A percentile compares a stretch with the other conserved stretches of the same genome.
Conservation (phyloP, 2,888 invertebrate genomes). For the Synergus itoensis region DNA sequence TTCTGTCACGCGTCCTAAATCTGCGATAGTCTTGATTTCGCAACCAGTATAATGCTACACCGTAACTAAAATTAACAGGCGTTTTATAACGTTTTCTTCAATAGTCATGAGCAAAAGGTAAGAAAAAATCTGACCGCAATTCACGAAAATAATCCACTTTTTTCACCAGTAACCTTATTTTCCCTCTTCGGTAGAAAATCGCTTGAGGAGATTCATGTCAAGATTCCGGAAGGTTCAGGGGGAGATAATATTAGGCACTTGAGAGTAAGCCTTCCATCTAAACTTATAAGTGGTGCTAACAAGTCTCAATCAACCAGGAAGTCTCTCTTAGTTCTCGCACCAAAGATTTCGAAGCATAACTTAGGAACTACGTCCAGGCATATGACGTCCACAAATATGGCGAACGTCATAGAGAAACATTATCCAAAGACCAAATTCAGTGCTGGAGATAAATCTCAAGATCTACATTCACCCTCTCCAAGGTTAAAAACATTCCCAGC, state of each 20-base stretch:
- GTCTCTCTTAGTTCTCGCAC: neutral
- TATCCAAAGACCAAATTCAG: slow-evolving; percentile 19
- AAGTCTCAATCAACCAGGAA: neutral
- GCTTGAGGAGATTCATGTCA: neutral
- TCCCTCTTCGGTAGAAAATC: neutral
- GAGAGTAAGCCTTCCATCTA: neutral
- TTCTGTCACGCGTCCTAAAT: slow-evolving; percentile 4
- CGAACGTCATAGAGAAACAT: neutral
- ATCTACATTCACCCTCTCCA: slow-evolving; percentile 47
- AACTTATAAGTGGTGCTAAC: neutral
- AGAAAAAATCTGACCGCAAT: neutral
- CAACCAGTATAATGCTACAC: neutral
- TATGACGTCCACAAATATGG: neutral
- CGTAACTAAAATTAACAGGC: neutral
- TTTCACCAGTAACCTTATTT: neutral
- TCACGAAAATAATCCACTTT: neutral
- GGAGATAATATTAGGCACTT: neutral
- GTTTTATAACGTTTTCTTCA: neutral
- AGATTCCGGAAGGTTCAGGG: neutral
- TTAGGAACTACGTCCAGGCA: neutral
- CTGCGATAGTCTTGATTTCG: neutral
- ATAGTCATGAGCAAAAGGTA: slow-evolving; percentile 1
- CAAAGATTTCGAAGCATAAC: neutral
- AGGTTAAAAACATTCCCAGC: slow-evolving; percentile 68
- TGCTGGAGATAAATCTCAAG: slow-evolving; percentile 39